These are phyloP conservation scores for Gnathonemus echidnorhynchus DNA, from an alignment of 2,113 vertebrate genomes.

Conservation along the genomic window DNA sequence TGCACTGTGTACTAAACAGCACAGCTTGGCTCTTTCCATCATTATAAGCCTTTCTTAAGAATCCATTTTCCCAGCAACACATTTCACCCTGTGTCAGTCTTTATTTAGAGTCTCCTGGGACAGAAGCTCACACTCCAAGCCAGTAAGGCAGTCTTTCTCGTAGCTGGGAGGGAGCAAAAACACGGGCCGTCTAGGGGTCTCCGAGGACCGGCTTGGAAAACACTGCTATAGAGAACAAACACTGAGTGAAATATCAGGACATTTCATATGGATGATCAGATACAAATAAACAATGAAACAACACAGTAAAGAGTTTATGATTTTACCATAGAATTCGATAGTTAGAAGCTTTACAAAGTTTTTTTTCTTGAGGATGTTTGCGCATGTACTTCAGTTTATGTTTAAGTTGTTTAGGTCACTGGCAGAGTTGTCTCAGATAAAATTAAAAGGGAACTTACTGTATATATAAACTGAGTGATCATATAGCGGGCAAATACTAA, in stretches of 20 bases:
- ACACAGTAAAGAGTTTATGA: not conserved
- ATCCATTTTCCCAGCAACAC: not conserved
- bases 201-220: not conserved
- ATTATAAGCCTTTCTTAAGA: not conserved
- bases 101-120: not conserved
- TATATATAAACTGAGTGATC: not conserved
- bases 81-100: not conserved
- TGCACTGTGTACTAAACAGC: not conserved
- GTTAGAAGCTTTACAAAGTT: not conserved
- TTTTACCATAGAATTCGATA: not conserved
- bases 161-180: not conserved
- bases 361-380: not conserved
- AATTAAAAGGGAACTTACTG: not conserved
- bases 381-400: not conserved
- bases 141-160: not conserved
- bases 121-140: not conserved
- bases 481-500: not conserved
- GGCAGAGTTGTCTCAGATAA: not conserved
- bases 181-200: not conserved
- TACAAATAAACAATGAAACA: not conserved
- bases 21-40: not conserved
- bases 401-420: not conserved
- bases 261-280: not conserved
- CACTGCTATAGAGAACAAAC: not conserved
- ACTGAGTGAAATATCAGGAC: not conserved